These are phyloP conservation scores for Heliconius hewitsoni DNA, from an alignment of 1,140 invertebrate species.

Conservation along the genomic window DNA sequence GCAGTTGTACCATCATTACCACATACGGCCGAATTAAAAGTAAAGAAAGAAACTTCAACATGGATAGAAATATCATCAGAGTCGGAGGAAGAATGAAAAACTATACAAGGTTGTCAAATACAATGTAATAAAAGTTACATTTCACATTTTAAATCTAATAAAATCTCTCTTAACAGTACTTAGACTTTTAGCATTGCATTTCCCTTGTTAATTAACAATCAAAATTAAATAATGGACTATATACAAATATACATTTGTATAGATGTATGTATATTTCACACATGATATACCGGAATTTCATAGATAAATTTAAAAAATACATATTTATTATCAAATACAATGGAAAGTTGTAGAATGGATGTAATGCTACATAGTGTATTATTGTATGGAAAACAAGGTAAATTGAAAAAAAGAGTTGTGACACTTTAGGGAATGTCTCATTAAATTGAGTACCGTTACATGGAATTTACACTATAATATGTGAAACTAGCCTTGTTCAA, in stretches of 20 bases:
- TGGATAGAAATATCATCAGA: constrained; percentile 78
- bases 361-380: too few relatives aligned
- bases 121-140: constrained; percentile 72
- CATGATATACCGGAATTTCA: neutral
- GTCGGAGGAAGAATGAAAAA: constrained; percentile 64
- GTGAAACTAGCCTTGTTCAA: too few relatives aligned
- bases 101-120: constrained; percentile 55
- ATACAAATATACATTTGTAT: neutral
- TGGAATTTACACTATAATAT: too few relatives aligned
- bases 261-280: constrained; percentile 5
- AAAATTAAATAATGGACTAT: constrained; percentile 19
- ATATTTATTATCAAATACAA: too few relatives aligned
- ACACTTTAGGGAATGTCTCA: too few relatives aligned
- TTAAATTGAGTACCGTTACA: too few relatives aligned
- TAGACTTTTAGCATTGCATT: constrained; percentile 64
- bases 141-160: constrained; percentile 60
- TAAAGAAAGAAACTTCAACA: constrained; percentile 54
- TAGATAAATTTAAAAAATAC: too few relatives aligned
- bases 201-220: constrained; percentile 60
- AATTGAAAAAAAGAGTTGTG: neutral
- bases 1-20: constrained; percentile 64
- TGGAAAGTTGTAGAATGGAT: too few relatives aligned
- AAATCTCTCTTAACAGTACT: constrained; percentile 60
- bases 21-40: constrained; percentile 64
- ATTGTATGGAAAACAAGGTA: too few relatives aligned